Conservation (phyloP, 2,888 invertebrate species). For the Ormyrus thymus region DNA sequence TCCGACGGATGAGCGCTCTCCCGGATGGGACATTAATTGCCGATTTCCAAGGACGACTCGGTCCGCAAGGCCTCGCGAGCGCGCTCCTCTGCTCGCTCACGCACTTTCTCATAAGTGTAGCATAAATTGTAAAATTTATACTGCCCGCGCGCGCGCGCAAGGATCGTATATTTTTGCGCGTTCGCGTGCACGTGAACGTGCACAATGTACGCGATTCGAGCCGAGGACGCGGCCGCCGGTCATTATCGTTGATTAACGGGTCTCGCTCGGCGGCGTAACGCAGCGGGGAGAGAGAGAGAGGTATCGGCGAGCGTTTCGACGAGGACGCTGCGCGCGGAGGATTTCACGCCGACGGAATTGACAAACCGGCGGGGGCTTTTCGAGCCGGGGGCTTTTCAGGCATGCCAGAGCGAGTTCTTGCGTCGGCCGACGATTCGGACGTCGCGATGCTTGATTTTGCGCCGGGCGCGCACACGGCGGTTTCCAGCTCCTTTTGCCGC, state of each 20-base stretch:
- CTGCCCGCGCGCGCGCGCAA: neutral
- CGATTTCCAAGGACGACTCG: constrained; percentile 25
- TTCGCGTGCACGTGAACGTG: neutral
- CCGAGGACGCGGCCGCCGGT: constrained; percentile 34
- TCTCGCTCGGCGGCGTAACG: constrained; percentile 3
- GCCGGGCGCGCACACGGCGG: neutral
- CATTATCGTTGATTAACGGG: constrained; percentile 33
- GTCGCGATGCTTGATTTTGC: constrained; percentile 17
- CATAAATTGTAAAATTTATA: neutral
- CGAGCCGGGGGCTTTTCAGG: neutral
- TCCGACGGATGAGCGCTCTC: constrained; percentile 12
- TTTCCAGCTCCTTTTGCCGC: neutral
- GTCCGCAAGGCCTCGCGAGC: neutral
- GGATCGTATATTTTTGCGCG: neutral
- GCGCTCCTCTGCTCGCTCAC: neutral
- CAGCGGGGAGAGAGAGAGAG: neutral
- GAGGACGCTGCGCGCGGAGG: neutral
- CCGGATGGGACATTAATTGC: constrained; percentile 35
- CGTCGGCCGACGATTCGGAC: neutral
- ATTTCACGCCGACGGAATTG: constrained; percentile 32
- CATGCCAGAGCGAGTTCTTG: neutral
- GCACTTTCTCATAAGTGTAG: neutral
- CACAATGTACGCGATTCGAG: neutral
- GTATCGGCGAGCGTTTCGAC: too few species aligned
- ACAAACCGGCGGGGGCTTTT: constrained; percentile 5